These are phyloP conservation scores for Mustela lutreola DNA, from an alignment of 2,113 vertebrate genomes.

Conservation along the genomic window DNA sequence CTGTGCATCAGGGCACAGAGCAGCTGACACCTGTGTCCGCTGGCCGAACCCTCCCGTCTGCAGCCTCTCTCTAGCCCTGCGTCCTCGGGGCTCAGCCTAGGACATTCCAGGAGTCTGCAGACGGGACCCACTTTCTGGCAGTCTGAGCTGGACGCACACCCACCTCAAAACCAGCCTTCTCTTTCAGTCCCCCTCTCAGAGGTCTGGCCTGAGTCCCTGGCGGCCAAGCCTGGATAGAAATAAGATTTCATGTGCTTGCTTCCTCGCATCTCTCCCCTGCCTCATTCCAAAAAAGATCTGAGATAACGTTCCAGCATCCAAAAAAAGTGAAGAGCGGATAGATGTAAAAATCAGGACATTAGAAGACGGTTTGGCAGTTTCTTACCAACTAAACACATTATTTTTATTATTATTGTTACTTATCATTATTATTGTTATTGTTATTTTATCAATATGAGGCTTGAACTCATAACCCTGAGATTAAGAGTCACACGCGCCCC, in stretches of 20 bases:
- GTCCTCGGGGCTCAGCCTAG: neutral
- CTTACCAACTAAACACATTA: neutral
- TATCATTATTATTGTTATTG: neutral
- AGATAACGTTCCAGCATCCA: neutral
- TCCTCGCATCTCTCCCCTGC: neutral
- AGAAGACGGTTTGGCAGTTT: neutral
- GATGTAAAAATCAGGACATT: neutral
- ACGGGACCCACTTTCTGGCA: neutral
- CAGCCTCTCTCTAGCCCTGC: neutral
- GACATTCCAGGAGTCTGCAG: neutral
- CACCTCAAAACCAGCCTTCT: neutral
- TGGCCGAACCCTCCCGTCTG: neutral
- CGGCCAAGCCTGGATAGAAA: neutral
- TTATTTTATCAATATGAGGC: neutral
- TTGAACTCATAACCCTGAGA: neutral
- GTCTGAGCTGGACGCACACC: rapidly evolving
- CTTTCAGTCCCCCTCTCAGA: neutral
- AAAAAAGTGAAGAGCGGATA: too few relatives aligned
- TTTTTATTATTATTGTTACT: neutral
- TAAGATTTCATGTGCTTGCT: neutral
- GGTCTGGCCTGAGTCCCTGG: neutral
- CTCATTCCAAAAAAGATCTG: neutral
- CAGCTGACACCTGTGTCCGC: neutral
- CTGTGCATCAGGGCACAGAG: neutral
- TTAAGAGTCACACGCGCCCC: neutral